Evolutionary conservation across 2,113 vertebrate species (phyloP).

Genomic region (Podocnemis expansa): DNA sequence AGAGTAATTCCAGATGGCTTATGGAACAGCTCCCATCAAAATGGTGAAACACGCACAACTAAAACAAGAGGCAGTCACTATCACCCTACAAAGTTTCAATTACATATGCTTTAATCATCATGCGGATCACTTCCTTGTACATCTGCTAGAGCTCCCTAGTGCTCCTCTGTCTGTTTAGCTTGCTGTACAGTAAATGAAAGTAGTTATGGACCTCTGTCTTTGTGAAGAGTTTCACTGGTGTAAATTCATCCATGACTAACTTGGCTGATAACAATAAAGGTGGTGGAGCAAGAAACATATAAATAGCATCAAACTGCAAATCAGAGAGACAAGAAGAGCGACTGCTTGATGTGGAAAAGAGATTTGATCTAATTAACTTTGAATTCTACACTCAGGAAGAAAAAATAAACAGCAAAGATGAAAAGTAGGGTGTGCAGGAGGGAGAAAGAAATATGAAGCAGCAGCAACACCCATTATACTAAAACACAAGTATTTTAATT

Average conservation of each 20-base stretch:
- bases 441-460: not conserved
- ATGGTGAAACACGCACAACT: not conserved
- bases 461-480: not conserved
- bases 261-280: not conserved
- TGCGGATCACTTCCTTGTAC: not conserved
- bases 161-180: not conserved
- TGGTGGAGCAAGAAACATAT: not conserved
- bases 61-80: not conserved
- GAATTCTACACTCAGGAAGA: not conserved
- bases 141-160: not conserved
- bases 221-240: not conserved
- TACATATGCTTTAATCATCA: not conserved
- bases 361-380: not conserved
- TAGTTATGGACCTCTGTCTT: not conserved
- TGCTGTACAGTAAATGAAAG: not conserved
- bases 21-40: not conserved
- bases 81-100: fast-evolving
- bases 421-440: fast-evolving
- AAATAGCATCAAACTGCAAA: not conserved
- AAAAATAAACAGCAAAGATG: not conserved
- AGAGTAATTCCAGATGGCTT: fast-evolving
- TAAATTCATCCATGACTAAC: not conserved
- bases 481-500: not conserved
- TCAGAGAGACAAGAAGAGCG: not conserved
- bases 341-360: not conserved